phyloP scores from a whole-genome alignment of 2,888 invertebrate genomes.

The Drosophila stalkeri region DNA sequence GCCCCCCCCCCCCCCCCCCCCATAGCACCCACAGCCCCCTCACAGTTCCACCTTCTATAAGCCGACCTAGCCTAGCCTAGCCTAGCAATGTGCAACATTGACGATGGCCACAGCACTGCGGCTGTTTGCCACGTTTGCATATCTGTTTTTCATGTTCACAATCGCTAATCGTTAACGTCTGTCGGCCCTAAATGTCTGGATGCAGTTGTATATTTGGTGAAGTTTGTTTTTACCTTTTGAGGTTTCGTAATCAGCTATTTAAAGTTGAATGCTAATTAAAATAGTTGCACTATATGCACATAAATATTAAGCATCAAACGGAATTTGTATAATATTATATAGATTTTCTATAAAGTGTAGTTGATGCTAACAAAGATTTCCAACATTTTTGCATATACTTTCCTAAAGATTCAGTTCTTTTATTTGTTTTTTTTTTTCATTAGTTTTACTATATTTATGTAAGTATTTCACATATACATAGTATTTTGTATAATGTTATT shows the following conservation, averaged over 20 bases:
- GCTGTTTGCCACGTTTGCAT: slow-evolving; percentile 76
- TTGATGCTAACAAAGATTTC: too few species aligned
- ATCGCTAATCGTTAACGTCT: slow-evolving; percentile 70
- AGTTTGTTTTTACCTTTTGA: slow-evolving; percentile 14
- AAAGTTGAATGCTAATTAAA: neutral
- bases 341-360: too few species aligned
- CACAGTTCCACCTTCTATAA: neutral
- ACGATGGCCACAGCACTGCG: slow-evolving; percentile 52
- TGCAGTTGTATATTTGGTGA: slow-evolving; percentile 5
- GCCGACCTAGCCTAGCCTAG: neutral
- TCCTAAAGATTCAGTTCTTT: too few species aligned
- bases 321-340: too few species aligned
- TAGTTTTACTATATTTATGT: too few species aligned
- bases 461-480: too few species aligned
- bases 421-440: too few species aligned
- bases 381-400: too few species aligned
- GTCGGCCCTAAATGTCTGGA: slow-evolving; percentile 17
- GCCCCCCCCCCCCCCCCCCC: slow-evolving; percentile 14
- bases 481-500: too few species aligned
- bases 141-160: slow-evolving; percentile 76
- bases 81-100: slow-evolving; percentile 24
- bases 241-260: neutral
- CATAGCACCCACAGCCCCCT: too few species aligned
- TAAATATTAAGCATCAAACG: too few species aligned
- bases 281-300: neutral